A percentile compares a stretch with the other conserved stretches of the same genome.
These are phyloP conservation scores for Mohoua ochrocephala DNA, from an alignment of 2,113 vertebrate genomes.

Conservation along the genomic window DNA sequence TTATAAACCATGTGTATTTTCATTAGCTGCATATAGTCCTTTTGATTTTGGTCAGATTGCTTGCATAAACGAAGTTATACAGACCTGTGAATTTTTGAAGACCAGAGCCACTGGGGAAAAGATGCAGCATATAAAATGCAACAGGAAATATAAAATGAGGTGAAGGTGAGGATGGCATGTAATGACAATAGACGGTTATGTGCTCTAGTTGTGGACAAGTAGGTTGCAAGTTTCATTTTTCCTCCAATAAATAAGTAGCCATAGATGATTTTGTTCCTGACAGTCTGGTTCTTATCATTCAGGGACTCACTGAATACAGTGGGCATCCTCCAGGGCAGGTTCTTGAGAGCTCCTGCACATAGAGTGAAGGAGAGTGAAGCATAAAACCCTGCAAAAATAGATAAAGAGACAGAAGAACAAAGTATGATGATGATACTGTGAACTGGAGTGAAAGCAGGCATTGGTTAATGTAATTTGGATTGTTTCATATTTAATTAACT, in stretches of 20 bases:
- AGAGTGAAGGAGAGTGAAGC: too few species aligned
- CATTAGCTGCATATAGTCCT: neutral
- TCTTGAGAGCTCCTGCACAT: neutral
- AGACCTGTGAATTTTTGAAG: neutral
- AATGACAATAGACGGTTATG: neutral
- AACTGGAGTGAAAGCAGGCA: neutral
- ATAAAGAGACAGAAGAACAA: neutral
- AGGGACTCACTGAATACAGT: neutral
- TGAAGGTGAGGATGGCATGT: neutral
- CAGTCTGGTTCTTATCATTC: neutral
- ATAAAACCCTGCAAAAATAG: neutral
- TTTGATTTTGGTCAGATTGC: neutral
- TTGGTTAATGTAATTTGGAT: neutral
- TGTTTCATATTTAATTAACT: conserved; percentile 39
- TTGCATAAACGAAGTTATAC: neutral
- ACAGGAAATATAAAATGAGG: neutral
- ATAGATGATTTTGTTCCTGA: neutral
- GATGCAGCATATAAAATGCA: neutral
- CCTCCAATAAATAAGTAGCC: neutral
- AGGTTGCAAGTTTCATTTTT: neutral
- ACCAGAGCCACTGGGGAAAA: neutral
- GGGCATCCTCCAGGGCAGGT: neutral
- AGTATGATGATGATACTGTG: neutral
- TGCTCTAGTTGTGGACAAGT: neutral
- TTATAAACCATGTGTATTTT: neutral